Evolutionary conservation across 2,113 vertebrate genomes (phyloP).

Genomic region (Benitochromis conjunctus): DNA sequence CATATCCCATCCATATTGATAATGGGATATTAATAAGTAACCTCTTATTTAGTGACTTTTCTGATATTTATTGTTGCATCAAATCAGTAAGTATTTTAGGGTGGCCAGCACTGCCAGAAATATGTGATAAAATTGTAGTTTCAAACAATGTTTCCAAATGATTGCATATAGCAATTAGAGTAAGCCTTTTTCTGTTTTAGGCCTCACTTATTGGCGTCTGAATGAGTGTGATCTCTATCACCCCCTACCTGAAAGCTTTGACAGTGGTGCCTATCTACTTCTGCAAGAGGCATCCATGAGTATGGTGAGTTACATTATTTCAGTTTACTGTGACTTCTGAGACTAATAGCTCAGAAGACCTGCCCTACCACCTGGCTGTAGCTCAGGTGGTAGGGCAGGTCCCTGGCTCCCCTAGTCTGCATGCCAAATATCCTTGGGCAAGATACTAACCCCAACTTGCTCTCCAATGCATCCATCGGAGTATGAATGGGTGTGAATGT

Average conservation of each 20-base stretch:
- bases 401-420: no score
- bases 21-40: not conserved
- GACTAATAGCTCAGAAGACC: no score
- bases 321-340: not conserved
- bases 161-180: not conserved
- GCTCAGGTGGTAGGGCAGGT: no score
- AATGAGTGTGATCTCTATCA: constrained; percentile 83
- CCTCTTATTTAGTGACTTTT: no score
- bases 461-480: no score
- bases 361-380: no score
- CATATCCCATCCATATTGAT: not conserved
- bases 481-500: no score
- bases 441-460: no score
- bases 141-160: not conserved
- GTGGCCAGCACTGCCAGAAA: not conserved
- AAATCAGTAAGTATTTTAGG: not conserved
- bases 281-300: constrained; percentile 63
- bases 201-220: constrained; percentile 87
- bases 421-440: no score
- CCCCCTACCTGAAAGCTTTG: constrained; percentile 81
- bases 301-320: constrained; percentile 66
- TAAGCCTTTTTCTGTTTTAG: constrained; percentile 49
- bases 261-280: constrained; percentile 64
- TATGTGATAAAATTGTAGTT: not conserved
- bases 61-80: no score